A percentile compares a stretch with the other conserved stretches of the same genome.
These are phyloP conservation scores for Drosophila affinis DNA, from an alignment of 2,888 invertebrate species.

Conservation along the genomic window DNA sequence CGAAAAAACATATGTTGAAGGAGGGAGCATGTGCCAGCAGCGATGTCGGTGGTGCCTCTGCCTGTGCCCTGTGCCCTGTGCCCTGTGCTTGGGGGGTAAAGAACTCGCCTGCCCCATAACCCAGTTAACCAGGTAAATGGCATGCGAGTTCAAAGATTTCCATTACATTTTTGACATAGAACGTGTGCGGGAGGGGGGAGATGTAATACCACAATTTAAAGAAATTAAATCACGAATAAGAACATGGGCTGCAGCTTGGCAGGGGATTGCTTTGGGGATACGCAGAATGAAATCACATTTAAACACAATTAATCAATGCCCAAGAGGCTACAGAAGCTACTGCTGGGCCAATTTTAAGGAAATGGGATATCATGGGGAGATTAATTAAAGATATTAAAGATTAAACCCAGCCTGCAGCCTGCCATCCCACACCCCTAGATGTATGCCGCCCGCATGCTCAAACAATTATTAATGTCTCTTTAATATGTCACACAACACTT, in stretches of 20 bases:
- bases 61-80: not conserved
- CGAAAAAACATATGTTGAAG: constrained; percentile 18
- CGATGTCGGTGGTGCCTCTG: no score
- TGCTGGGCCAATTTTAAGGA: not conserved
- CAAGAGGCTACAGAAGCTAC: not conserved
- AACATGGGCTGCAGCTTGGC: not conserved
- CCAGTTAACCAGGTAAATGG: constrained; percentile 45
- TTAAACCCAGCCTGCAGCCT: no score
- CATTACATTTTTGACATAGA: constrained; percentile 36
- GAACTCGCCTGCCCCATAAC: constrained; percentile 38
- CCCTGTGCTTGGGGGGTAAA: not conserved
- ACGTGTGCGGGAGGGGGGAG: not conserved
- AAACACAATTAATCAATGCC: constrained; percentile 25
- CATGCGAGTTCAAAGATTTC: constrained; percentile 49
- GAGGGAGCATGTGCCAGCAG: not conserved
- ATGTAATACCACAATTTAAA: constrained; percentile 9
- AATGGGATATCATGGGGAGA: not conserved
- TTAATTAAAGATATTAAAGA: no score
- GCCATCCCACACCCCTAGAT: not conserved
- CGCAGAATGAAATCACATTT: constrained; percentile 26
- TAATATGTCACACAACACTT: constrained; percentile 34
- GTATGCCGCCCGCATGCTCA: constrained; percentile 11
- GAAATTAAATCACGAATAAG: not conserved
- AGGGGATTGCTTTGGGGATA: not conserved
- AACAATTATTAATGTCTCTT: constrained; percentile 33